Evolutionary conservation across 2,797 vertebrate species (phyloP), one percentile per base, ranked within the genome.

Genomic region (Microchirus variegatus): DNA sequence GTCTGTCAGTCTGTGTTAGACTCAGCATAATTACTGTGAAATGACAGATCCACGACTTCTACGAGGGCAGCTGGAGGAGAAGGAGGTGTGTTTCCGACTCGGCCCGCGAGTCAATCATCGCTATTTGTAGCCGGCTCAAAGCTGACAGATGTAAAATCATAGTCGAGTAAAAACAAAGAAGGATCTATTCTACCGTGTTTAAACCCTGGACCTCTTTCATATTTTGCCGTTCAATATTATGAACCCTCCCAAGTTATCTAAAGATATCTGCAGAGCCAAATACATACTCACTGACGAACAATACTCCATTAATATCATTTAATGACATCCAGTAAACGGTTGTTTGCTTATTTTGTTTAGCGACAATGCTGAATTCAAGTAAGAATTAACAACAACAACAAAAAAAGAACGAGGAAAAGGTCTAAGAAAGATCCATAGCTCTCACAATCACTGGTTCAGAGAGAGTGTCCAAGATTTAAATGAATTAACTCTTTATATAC

Each of bases 11-110:
- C 83, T 91, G 73, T 45, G 90, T 92, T 91, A 92, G 86, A 81
- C 86, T 93, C 91, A 84, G 74, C 77, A 77, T 92, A 90, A 93
- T 92, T 82, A 80, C 84, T 88, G 88, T 91, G 90, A 91, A 92
- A 92, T 91, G 87, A 82, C 79, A 82, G 82, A 85, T 80, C 80
- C 71, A 68, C 57, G 64, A 73, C 69, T 80, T 83, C 70, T 63
- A 87, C 77, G 84, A 84, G 63, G 75, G 64, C 68, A 53, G 58
- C 75, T 58, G 64, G 70, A 84, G 74, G 59, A 80, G 60, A 68
- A 72, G 63, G 73, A 73, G 63, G 67, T 61, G 73, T 68, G 74
- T 59, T 58, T 67, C 60, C 79, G 77, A 87, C 91, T 90, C 85
- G 70, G 75, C 91, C 91, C 54, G 90, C 78, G 45, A 92, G 90